These are phyloP conservation scores for Agrypnus murinus DNA, from an alignment of 2,888 invertebrate species.

Conservation along the genomic window DNA sequence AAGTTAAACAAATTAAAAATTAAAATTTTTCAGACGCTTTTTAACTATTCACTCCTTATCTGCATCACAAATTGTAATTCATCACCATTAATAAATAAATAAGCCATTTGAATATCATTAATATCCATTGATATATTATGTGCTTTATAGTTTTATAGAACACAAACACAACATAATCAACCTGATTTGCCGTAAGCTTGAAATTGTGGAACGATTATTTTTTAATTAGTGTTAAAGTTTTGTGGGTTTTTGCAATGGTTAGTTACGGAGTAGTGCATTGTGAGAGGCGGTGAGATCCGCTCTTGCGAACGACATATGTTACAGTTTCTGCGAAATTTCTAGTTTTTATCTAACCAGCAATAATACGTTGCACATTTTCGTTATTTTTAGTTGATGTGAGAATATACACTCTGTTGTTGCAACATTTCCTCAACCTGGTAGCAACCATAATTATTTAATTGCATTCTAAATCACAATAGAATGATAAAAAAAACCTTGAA, in stretches of 20 bases:
- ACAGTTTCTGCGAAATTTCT: constrained; percentile 43
- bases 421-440: constrained; percentile 27
- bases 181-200: constrained; percentile 45
- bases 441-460: constrained; percentile 27
- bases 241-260: constrained; percentile 51
- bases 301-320: constrained; percentile 48
- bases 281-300: constrained; percentile 48
- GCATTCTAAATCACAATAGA: constrained; percentile 22
- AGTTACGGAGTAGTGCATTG: constrained; percentile 51
- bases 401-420: constrained; percentile 7
- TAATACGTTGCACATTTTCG: constrained; percentile 25
- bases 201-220: constrained; percentile 48
- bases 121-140: constrained; percentile 3
- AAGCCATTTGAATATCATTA: background rate
- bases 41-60: too few species aligned
- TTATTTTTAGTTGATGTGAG: constrained; percentile 36
- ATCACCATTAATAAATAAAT: constrained; percentile 10
- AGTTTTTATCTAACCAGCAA: constrained; percentile 29
- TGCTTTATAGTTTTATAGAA: background rate
- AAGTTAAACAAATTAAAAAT: too few species aligned
- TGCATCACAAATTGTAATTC: too few species aligned
- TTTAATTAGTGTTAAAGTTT: constrained; percentile 52
- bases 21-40: too few species aligned
- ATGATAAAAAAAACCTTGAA: constrained; percentile 18
- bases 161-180: background rate